phyloP scores from a whole-genome alignment of 2,888 invertebrate genomes.

The Furcula furcula region DNA sequence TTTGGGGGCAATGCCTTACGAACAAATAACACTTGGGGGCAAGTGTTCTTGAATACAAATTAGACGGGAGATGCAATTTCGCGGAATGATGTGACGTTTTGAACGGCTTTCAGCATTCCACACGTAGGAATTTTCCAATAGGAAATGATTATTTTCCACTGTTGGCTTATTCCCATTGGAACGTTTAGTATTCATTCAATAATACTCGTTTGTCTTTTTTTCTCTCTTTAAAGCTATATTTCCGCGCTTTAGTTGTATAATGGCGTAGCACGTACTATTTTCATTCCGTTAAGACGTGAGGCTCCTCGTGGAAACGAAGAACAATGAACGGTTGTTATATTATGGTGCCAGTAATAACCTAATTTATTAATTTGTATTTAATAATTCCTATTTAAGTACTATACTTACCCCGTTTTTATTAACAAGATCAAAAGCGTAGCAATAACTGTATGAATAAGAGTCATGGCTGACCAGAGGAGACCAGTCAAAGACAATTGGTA shows the following conservation, averaged over 20 bases:
- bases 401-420: too few relatives aligned
- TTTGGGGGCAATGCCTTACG: conserved; percentile 31
- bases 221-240: conserved; percentile 3
- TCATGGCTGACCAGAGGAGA: too few relatives aligned
- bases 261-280: conserved; percentile 18
- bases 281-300: conserved; percentile 19
- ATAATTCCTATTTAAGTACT: too few relatives aligned
- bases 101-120: conserved; percentile 48
- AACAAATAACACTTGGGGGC: conserved; percentile 60
- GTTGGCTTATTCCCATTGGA: conserved; percentile 34
- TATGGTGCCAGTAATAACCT: neutral
- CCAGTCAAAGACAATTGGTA: too few relatives aligned
- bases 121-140: conserved; percentile 64
- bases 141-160: conserved; percentile 49
- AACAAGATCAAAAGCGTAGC: too few relatives aligned
- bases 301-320: conserved; percentile 15
- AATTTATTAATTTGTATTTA: too few relatives aligned
- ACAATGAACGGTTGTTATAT: conserved; percentile 13
- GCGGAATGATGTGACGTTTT: conserved; percentile 63
- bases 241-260: conserved; percentile 3
- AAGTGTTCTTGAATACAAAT: conserved; percentile 66
- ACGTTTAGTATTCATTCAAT: conserved; percentile 37
- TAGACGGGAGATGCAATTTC: conserved; percentile 62
- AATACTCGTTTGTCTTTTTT: conserved; percentile 1
- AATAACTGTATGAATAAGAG: too few relatives aligned